These are phyloP conservation scores for Anarhynchus alexandrinus DNA, from an alignment of 2,113 vertebrate genomes.

Conservation along the genomic window DNA sequence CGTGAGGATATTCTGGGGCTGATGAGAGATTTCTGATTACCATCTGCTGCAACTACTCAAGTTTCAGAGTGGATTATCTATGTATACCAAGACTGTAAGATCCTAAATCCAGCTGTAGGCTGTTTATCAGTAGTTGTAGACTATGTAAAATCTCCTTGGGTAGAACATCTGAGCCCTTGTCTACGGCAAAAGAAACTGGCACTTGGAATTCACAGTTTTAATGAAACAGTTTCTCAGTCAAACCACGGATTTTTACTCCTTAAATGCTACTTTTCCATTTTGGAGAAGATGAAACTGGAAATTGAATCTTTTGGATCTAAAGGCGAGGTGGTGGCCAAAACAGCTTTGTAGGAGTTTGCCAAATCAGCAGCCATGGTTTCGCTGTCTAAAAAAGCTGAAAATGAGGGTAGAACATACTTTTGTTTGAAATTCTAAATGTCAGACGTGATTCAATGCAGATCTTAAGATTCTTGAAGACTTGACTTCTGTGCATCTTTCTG, in stretches of 20 bases:
- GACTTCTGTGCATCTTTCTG: not conserved
- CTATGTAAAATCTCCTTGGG: not conserved
- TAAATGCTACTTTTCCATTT: not conserved
- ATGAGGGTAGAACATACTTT: not conserved
- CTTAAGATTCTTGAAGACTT: not conserved
- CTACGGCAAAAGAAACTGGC: not conserved
- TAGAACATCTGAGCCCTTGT: not conserved
- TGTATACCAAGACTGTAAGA: not conserved
- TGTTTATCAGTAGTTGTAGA: not conserved
- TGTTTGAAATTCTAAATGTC: not conserved
- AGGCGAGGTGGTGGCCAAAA: not conserved
- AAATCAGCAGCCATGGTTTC: not conserved
- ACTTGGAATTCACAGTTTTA: not conserved
- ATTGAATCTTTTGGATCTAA: not conserved
- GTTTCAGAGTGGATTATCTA: slow-evolving; percentile 48
- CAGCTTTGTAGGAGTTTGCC: not conserved
- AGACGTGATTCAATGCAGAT: not conserved
- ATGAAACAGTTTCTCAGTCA: not conserved
- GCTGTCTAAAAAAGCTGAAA: not conserved
- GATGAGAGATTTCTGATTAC: slow-evolving; percentile 53
- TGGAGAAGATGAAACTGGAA: not conserved
- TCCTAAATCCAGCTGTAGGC: slow-evolving; percentile 25
- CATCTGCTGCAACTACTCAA: slow-evolving; percentile 38
- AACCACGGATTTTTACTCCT: not conserved
- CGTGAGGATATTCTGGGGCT: not conserved